A percentile compares a stretch with the other conserved stretches of the same genome.
These are phyloP conservation scores for Acanthosoma haemorrhoidale DNA, from an alignment of 2,888 invertebrate species.

Conservation along the genomic window DNA sequence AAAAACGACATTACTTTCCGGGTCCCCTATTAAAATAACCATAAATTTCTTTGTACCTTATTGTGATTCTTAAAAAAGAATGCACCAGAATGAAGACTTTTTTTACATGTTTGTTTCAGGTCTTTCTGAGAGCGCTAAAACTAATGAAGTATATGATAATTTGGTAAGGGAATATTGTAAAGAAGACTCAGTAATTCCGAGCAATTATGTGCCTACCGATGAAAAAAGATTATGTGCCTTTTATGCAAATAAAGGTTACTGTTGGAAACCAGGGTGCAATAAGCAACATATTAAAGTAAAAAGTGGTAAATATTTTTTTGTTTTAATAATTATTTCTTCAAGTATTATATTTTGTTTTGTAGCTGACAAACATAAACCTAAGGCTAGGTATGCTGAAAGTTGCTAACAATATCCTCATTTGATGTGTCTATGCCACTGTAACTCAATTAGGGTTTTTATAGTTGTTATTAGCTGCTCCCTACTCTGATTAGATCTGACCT, in stretches of 20 bases:
- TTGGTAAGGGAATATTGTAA: neutral
- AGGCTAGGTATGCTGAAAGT: too few species aligned
- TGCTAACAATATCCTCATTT: too few species aligned
- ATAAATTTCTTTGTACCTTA: too few species aligned
- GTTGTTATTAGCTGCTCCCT: neutral
- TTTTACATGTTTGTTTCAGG: too few species aligned
- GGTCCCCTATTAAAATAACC: too few species aligned
- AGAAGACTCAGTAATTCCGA: constrained; percentile 8
- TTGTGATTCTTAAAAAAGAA: too few species aligned
- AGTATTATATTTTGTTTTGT: too few species aligned
- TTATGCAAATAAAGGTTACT: neutral
- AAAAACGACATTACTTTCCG: too few species aligned
- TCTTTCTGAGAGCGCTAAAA: neutral
- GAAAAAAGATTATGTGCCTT: constrained; percentile 11
- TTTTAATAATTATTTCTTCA: neutral
- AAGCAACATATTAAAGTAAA: constrained; percentile 12
- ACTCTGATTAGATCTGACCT: too few species aligned
- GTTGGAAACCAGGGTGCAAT: constrained; percentile 3
- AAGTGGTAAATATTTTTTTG: neutral
- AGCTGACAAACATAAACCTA: too few species aligned
- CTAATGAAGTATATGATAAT: neutral
- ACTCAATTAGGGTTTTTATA: neutral
- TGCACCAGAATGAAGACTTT: too few species aligned
- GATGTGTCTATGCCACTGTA: too few species aligned
- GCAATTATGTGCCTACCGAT: constrained; percentile 10